A percentile compares a stretch with the other conserved stretches of the same genome.
These are phyloP conservation scores for Drosophila multiciliata DNA, from an alignment of 2,888 invertebrate genomes.

Conservation along the genomic window DNA sequence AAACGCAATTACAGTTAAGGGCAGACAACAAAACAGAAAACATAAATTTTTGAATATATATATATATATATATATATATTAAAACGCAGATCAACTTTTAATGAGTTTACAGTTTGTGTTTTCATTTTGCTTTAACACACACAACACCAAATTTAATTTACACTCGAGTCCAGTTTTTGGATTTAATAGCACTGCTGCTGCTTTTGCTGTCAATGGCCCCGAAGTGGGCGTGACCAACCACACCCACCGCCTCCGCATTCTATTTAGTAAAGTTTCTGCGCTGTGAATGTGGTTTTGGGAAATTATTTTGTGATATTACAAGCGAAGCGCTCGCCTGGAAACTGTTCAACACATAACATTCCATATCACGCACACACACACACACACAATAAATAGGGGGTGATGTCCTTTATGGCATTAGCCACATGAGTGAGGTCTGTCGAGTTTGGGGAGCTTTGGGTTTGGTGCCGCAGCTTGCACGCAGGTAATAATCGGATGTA, in stretches of 20 bases:
- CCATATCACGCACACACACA: constrained; percentile 19
- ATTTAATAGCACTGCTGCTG: constrained; percentile 44
- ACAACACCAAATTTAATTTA: constrained; percentile 66
- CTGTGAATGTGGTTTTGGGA: constrained; percentile 66
- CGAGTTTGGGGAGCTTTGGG: background rate
- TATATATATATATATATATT: constrained; percentile 33
- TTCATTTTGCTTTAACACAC: constrained; percentile 40
- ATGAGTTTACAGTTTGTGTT: constrained; percentile 57
- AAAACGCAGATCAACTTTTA: constrained; percentile 67
- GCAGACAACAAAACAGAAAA: constrained; percentile 29
- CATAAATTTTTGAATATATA: constrained; percentile 66
- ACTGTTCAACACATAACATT: constrained; percentile 61
- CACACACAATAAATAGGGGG: background rate
- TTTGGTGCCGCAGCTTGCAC: constrained; percentile 37
- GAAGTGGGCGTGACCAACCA: constrained; percentile 29
- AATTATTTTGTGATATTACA: constrained; percentile 79
- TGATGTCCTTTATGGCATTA: constrained; percentile 48
- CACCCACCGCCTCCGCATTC: background rate
- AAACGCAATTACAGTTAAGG: constrained; percentile 44
- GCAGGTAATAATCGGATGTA: constrained; percentile 80
- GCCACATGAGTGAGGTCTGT: constrained; percentile 39
- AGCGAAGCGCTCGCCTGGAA: constrained; percentile 76
- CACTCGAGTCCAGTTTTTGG: constrained; percentile 53
- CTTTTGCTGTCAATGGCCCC: constrained; percentile 57
- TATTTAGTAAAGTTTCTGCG: constrained; percentile 47